Evolutionary conservation across 2,797 vertebrate genomes (phyloP), one percentile per base, ranked within the genome.

Genomic region (Myotis myotis): DNA sequence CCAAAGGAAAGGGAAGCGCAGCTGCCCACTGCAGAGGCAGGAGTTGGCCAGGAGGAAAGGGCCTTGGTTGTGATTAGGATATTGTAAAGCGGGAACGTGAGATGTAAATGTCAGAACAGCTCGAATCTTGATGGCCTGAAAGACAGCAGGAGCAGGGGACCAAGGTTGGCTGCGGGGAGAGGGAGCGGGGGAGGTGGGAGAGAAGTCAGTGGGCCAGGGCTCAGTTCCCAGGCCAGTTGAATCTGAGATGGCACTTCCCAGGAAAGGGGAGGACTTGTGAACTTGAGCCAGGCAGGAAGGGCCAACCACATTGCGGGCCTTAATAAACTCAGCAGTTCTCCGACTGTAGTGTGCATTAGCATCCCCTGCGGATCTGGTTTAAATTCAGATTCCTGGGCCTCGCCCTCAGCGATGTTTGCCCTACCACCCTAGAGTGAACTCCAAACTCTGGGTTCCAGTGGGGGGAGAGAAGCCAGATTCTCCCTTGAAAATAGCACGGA

Each of bases 161-260:
- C 28, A 33, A 75, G 47, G 47, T 1, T 9, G 5, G 62, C 23
- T 47, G 28, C 22, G 1, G 0, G 25, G 17, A 17, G 23, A 25
- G 76, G 51, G 41, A 41, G 8, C 3, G 53, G 22, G 3, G 22
- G 3, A 1, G 9, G 55, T 2, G 8, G 11, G 60, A 62, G 60
- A 62, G 28, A 49, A 6, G n/a, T 28, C 7, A 19, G 28, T 8
- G 11, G 78, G 57, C 44, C 41, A 17, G 1, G 20, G 28, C 62
- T 82, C 36, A 22, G 2, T 22, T 23, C 41, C 47, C 68, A 17
- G n/a, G 25, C 8, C 19, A 10, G 30, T 28, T 41, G 22, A 9
- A 22, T 1, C 38, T 0, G 1, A 30, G 3, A 3, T 33, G 28
- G 22, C 53, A 25, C 22, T 66, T 6, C 7, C 28, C 2, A 12